Base-by-base conservation (phyloP, 2,797 vertebrate genomes). In the Crenichthys baileyi region DNA sequence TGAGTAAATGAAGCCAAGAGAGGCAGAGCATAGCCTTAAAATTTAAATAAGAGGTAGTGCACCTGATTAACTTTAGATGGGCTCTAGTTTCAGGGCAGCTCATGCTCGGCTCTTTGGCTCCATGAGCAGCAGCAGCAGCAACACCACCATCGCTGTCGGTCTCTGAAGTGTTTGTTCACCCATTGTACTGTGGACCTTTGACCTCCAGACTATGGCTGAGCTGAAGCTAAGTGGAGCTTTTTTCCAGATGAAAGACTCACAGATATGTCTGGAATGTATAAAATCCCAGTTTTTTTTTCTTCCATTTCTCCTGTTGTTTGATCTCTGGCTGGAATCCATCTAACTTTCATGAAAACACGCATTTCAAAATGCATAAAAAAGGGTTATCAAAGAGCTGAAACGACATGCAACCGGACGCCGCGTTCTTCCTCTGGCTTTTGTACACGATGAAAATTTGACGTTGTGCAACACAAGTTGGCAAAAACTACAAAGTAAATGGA, bases 51-150 rank as follows among this genome's bases (percentile, higher is more conserved):
- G 79, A 46, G 82, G 86, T 83, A 86, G 84, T 22, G 76, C 55
- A 72, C 13, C 80, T 88, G 82, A 87, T 90, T 91, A 88, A 88
- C 84, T 90, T 89, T 90, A 85, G 79, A 91, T 90, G 89, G 90
- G 89, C 79, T 89, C 82, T 81, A 77, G 85, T 92, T 87, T 85
- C 82, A 81, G 51, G 70, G 63, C 20, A 6, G 0, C 31, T 61
- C 50, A 56, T 36, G 60, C 63, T 51, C 72, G 26, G 56, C 75
- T 79, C 72, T 22, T 75, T 60, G 72, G 72, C 46, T 73, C 77
- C 60, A 36, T 65, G 61, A 61, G 44, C 73, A 63, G 61, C 77
- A 48, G 26, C 58, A 13, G 73, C 63, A 8, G 79, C 51, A 0
- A 44, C 73, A 5, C 70, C 67, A 56, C 53, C 22, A 41, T 39